A percentile compares a stretch with the other conserved stretches of the same genome.
These are phyloP conservation scores for Chelon auratus DNA, from an alignment of 2,797 vertebrate genomes.

Conservation along the genomic window DNA sequence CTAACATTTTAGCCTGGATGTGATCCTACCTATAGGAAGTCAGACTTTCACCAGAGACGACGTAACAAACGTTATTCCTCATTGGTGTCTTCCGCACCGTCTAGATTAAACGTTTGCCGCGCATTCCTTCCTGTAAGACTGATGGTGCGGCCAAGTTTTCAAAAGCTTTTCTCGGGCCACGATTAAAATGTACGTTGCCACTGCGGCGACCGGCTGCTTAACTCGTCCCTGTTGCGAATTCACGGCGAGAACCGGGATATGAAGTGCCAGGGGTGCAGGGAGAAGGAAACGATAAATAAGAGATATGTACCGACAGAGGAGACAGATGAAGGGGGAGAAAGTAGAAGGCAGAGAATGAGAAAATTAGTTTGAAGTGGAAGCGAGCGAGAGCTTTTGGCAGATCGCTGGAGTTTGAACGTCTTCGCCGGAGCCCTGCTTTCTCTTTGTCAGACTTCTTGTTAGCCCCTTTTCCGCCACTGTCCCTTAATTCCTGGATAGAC, in stretches of 20 bases:
- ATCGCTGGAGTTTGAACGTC: conserved; percentile 53
- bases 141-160: conserved; percentile 37
- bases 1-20: background rate
- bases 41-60: background rate
- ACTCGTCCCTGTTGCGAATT: conserved; percentile 48
- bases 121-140: conserved; percentile 27
- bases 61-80: conserved; percentile 21
- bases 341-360: conserved; percentile 38
- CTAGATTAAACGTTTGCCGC: conserved; percentile 25
- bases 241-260: conserved; percentile 45
- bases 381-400: conserved; percentile 45
- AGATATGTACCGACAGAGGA: conserved; percentile 44
- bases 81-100: conserved; percentile 24
- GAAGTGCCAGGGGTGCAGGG: conserved; percentile 54
- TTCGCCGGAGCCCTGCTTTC: conserved; percentile 26
- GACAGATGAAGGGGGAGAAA: conserved; percentile 33
- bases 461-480: conserved; percentile 24
- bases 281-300: conserved; percentile 52
- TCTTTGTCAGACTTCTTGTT: conserved; percentile 31
- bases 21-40: background rate
- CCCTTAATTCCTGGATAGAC: conserved; percentile 43
- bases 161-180: conserved; percentile 43
- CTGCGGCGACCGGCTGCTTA: conserved; percentile 30
- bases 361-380: conserved; percentile 62
- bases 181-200: conserved; percentile 51